Evolutionary conservation across 2,113 vertebrate genomes (phyloP), one percentile per base, ranked within the genome.

Genomic region (Redunca redunca): DNA sequence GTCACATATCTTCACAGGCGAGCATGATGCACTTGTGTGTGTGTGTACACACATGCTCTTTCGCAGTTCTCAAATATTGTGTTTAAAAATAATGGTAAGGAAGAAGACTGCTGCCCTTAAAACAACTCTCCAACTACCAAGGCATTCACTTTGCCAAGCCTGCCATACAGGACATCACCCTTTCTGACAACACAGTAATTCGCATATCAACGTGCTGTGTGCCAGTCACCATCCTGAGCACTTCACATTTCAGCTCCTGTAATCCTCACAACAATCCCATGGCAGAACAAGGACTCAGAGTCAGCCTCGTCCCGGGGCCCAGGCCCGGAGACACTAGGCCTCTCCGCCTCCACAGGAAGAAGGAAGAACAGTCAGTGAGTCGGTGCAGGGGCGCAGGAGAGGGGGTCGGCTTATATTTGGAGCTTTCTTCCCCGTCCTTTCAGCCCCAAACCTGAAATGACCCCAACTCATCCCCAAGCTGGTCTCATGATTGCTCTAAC

Each of bases 301-400:
- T 33, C 57, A 90, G 21, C 78, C 83, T 30, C 52, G 33, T 53
- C 71, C 57, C n/a, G 3, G 43, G 81, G 57, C 25, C 17, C 19
- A 16, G 2, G 28, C 87, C 30, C 55, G 33, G 21, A n/a, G 62
- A 87, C 50, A 17, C 36, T 2, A 16, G 84, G 80, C 50, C n/a
- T 9, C 2, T 12, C n/a, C 40, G n/a, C 33, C 85, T 48, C 25
- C 3, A 19, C 0, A 28, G 46, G 52, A 67, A 96, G 52, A 6
- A 60, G 28, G 50, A 84, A 60, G 2, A 30, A 15, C 17, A 19
- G 74, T 46, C 17, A 3, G 5, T n/a, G 50, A 85, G 3, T 60
- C 30, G 43, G 19, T 6, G 14, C 0, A 2, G 43, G 4, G 6
- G 2, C 14, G 11, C 5, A 26, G 23, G 19, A 0, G 6, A 19